Evolutionary conservation across 1,140 invertebrate genomes (phyloP), one percentile per base, ranked within the genome.

Genomic region (Nylanderia fulva): DNA sequence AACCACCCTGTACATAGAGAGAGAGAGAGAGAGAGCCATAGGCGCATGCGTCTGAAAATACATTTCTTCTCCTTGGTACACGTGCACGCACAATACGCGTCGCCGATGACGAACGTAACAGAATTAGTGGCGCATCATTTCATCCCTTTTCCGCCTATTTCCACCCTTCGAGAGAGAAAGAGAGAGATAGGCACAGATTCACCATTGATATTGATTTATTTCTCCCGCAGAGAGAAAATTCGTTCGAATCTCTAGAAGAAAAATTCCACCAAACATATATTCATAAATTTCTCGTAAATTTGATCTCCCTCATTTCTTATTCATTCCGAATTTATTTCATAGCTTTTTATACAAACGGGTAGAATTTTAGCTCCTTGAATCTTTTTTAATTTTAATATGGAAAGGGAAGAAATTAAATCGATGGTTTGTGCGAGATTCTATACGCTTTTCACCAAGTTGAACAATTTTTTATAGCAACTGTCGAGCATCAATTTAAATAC

Each of bases 121-220:
- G 91, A 93, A 94, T 94, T 94, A 94, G 91, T 84, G 90, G 90
- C 90, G 90, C 91, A 91, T 93, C 91, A 89, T 93, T 93, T 93
- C 92, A 93, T 93, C 91, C 92, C 91, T 89, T 89, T 89, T 89
- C 87, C 64, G 66, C 58, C n/a, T n/a, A 69, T 85, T 87, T 87
- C 74, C 8, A 63, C 80, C 72, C 45, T 42, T 63, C 27, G 63
- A 54, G 15, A 15, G 72, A 21, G 39, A n/a, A 24, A 45, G 83
- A 68, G 29, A 33, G 29, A 33, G 42, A 3, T 5, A 24, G 52
- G 42, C 18, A 39, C 36, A 13, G 66, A 82, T 82, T 82, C 39
- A 9, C 66, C 56, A 72, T 82, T 52, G 77, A 80, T 80, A 80
- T 80, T 82, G 77, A 82, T 82, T 82, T 45, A 42, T 72, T 39